These are phyloP conservation scores for Meteorus sp. DNA, from an alignment of 1,140 invertebrate species.

Conservation along the genomic window DNA sequence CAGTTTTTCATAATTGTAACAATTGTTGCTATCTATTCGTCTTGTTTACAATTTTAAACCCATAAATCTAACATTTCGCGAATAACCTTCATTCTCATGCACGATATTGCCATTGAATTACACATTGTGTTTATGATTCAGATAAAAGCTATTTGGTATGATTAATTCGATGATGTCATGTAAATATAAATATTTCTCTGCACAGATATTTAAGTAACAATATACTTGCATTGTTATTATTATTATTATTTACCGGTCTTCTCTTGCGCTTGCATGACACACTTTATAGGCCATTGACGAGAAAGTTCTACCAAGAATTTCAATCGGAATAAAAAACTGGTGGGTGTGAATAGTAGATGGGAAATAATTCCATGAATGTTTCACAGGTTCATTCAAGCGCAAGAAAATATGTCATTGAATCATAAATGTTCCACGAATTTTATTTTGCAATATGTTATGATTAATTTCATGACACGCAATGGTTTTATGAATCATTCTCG, in stretches of 20 bases:
- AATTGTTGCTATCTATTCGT: no score
- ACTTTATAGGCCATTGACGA: conserved; percentile 1
- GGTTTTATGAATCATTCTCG: background rate
- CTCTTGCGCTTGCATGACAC: background rate
- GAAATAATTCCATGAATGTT: no score
- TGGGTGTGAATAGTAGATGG: background rate
- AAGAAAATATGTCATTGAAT: background rate
- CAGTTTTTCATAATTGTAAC: no score
- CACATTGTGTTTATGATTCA: background rate
- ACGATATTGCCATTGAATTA: no score
- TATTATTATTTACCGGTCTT: background rate
- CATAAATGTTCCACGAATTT: background rate
- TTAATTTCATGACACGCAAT: background rate
- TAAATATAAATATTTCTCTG: no score
- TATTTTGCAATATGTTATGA: background rate
- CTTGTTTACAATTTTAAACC: no score
- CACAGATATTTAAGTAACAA: no score
- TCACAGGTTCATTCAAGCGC: no score
- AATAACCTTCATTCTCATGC: no score
- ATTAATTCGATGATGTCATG: background rate
- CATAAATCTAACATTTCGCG: no score
- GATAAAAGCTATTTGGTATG: background rate
- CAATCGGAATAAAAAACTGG: no score
- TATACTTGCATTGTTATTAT: background rate
- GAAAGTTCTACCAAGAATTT: conserved; percentile 5